These are phyloP conservation scores for Anomalospiza imberbis DNA, from an alignment of 2,797 vertebrate species.

Conservation along the genomic window DNA sequence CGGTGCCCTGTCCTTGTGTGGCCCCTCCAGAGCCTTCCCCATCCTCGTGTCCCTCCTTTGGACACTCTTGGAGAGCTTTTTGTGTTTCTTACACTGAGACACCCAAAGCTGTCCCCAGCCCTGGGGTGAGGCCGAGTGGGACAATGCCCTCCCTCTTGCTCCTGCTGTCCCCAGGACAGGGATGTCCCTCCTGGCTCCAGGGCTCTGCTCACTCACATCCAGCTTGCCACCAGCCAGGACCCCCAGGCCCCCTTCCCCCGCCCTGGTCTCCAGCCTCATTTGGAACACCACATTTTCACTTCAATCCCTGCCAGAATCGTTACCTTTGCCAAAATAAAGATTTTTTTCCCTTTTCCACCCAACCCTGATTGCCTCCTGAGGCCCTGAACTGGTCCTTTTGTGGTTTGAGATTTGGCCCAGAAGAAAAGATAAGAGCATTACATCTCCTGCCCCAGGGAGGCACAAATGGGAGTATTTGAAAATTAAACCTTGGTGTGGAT, in stretches of 20 bases:
- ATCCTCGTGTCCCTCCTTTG: not conserved
- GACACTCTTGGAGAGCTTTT: not conserved
- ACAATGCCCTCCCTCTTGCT: not conserved
- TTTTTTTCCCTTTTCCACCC: not conserved
- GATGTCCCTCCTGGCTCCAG: not conserved
- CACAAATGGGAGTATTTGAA: not conserved
- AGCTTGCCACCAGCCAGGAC: not conserved
- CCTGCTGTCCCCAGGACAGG: not conserved
- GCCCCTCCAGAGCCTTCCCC: not conserved
- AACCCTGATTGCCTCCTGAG: not conserved
- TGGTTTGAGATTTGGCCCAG: not conserved
- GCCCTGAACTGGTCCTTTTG: not conserved
- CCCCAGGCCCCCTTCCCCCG: not conserved
- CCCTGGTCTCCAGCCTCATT: not conserved
- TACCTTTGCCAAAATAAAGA: not conserved
- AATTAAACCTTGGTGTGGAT: not conserved
- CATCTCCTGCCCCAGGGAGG: slow-evolving; percentile 1
- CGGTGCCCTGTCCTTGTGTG: not conserved
- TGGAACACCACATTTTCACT: not conserved
- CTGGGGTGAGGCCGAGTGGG: not conserved
- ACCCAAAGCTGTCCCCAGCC: not conserved
- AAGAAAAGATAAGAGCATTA: not conserved
- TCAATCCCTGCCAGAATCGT: not conserved
- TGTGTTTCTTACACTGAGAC: too few relatives aligned
- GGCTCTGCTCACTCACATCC: not conserved